Evolutionary conservation across 2,113 vertebrate genomes (phyloP), one percentile per base, ranked within the genome.

Genomic region (Pelecanus crispus): DNA sequence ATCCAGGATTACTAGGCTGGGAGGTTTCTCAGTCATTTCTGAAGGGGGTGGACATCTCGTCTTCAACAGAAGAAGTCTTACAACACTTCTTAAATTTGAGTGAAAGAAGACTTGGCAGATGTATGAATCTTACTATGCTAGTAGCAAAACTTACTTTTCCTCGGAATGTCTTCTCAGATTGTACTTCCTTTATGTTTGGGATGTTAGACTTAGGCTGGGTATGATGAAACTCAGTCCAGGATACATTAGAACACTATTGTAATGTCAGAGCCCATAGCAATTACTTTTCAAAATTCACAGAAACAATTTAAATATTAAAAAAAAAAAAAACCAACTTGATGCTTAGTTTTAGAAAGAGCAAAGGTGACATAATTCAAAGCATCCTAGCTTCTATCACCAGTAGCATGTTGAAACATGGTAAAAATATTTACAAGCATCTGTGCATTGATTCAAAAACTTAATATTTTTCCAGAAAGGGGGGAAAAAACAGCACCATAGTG

Each of bases 401-500:
- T 70, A 70, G 49, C 59, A 3, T 42, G 75, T 18, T 81, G 55
- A 80, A 93, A 88, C 18, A 0, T 28, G 5, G 26, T 67, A 72
- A 49, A 92, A 93, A 42, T 73, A 49, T 87, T 94, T 88, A 50
- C 31, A 81, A 75, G 19, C 15, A 58, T 89, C 32, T 71, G 18
- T 90, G 34, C 9, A 59, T 58, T 68, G 47, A 63, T 90, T 91
- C 44, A 72, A 12, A 13, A 63, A 55, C 20, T 74, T 66, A 70
- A 29, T 74, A 81, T 25, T 62, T 19, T 53, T 89, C 19, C 11
- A 61, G 44, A 61, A 81, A 32, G 2, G 67, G 2, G 34, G 26
- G 16, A 4, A 11, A 52, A 13, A 34, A 0, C 12, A 75, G 18
- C 0, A 0, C 26, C 85, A 18, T 75, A 25, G 24, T 72, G 29